A percentile compares a stretch with the other conserved stretches of the same genome.
These are phyloP conservation scores for Ochropleura plecta DNA, from an alignment of 2,888 invertebrate species.

Conservation along the genomic window DNA sequence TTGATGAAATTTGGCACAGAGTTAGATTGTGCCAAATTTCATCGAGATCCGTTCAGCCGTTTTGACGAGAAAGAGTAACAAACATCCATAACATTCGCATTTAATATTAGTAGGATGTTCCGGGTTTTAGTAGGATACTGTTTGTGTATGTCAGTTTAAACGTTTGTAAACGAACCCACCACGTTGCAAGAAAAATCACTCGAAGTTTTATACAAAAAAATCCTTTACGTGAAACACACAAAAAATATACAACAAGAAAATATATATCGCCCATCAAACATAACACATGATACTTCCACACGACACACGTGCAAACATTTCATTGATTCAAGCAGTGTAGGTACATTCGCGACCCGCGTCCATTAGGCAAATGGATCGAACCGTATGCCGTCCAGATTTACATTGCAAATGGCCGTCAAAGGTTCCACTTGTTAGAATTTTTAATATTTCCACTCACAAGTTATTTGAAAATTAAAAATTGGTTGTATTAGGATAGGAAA, in stretches of 20 bases:
- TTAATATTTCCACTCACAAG: constrained; percentile 34
- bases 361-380: constrained; percentile 72
- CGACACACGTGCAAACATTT: constrained; percentile 9
- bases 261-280: not conserved
- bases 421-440: constrained; percentile 48
- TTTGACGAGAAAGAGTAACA: too few relatives aligned
- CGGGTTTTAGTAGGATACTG: too few relatives aligned
- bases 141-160: too few relatives aligned
- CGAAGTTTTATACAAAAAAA: too few relatives aligned
- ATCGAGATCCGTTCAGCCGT: too few relatives aligned
- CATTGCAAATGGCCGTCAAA: constrained; percentile 75
- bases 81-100: too few relatives aligned
- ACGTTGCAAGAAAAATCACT: too few relatives aligned
- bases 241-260: not conserved
- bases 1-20: too few relatives aligned
- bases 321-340: constrained; percentile 41
- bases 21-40: too few relatives aligned
- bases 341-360: constrained; percentile 39
- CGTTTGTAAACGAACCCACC: too few relatives aligned
- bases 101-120: too few relatives aligned
- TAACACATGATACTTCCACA: not conserved
- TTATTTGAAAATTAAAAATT: constrained; percentile 32
- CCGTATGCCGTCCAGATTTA: constrained; percentile 63
- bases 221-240: not conserved
- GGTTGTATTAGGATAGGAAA: not conserved